A percentile compares a stretch with the other conserved stretches of the same genome.
Conservation (phyloP, 1,140 invertebrate species). For the Euura saliciscinereae region DNA sequence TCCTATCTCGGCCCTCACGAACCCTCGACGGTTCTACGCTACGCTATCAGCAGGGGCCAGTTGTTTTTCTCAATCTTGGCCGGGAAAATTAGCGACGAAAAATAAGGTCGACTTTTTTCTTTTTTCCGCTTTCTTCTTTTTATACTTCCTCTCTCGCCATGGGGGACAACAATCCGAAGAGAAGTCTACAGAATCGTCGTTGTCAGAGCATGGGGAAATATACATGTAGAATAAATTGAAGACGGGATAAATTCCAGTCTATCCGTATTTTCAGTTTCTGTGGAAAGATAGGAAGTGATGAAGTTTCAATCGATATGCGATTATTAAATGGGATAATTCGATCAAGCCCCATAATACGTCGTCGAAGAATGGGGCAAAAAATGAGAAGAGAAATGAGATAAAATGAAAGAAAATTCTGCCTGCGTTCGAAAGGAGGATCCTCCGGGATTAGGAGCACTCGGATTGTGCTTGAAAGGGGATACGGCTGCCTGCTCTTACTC, state of each 20-base stretch:
- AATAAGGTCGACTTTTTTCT: constrained; percentile 12
- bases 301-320: too few species aligned
- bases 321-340: too few species aligned
- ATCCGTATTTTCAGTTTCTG: too few species aligned
- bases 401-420: constrained; percentile 6
- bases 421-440: not conserved
- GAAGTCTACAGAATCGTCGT: too few species aligned
- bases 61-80: constrained; percentile 44
- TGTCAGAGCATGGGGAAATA: too few species aligned
- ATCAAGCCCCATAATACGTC: too few species aligned
- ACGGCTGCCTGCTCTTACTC: not conserved
- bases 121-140: not conserved
- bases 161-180: too few species aligned
- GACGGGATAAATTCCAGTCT: too few species aligned
- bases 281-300: too few species aligned
- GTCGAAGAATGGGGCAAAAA: not conserved
- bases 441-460: constrained; percentile 10
- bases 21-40: not conserved
- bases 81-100: constrained; percentile 43
- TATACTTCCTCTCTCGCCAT: not conserved
- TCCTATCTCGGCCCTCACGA: constrained; percentile 25
- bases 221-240: too few species aligned
- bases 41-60: constrained; percentile 41
- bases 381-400: not conserved
- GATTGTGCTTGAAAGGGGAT: constrained; percentile 9